Evolutionary conservation across 1,140 invertebrate genomes (phyloP).

Genomic region (Acromyrmex charruanus): DNA sequence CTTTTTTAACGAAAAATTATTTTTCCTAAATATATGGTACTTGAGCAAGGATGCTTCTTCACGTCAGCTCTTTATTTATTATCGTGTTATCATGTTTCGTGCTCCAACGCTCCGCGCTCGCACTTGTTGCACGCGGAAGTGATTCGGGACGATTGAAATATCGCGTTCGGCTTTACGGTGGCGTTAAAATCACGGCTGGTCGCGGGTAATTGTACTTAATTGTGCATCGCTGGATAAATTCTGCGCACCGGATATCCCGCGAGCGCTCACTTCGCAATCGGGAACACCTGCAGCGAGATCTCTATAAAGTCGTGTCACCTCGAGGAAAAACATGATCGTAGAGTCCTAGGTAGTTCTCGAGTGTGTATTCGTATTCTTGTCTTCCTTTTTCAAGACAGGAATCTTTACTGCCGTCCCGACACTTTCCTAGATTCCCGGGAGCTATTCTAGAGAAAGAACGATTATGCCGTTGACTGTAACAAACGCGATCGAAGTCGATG

Average conservation of each 20-base stretch:
- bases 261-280: conserved; percentile 25
- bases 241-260: background rate
- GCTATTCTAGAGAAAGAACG: conserved; percentile 40
- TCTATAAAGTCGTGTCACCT: conserved; percentile 50
- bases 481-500: conserved; percentile 77
- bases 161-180: conserved; percentile 51
- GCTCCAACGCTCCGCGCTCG: background rate
- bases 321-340: conserved; percentile 56
- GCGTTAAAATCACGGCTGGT: conserved; percentile 39
- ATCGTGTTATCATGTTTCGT: conserved; percentile 5
- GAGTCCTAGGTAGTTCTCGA: background rate
- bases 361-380: conserved; percentile 23
- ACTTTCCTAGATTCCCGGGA: conserved; percentile 47
- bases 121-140: conserved; percentile 56
- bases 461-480: conserved; percentile 65
- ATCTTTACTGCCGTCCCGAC: conserved; percentile 57
- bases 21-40: conserved; percentile 8
- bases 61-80: conserved; percentile 31
- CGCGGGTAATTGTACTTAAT: conserved; percentile 58
- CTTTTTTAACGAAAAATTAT: conserved; percentile 22
- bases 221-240: conserved; percentile 30
- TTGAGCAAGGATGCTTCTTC: background rate
- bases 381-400: conserved; percentile 21
- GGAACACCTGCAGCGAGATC: conserved; percentile 67
- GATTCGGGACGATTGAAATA: conserved; percentile 54